These are phyloP conservation scores for Macrobrachium rosenbergii DNA, from an alignment of 1,140 invertebrate species.

Conservation along the genomic window DNA sequence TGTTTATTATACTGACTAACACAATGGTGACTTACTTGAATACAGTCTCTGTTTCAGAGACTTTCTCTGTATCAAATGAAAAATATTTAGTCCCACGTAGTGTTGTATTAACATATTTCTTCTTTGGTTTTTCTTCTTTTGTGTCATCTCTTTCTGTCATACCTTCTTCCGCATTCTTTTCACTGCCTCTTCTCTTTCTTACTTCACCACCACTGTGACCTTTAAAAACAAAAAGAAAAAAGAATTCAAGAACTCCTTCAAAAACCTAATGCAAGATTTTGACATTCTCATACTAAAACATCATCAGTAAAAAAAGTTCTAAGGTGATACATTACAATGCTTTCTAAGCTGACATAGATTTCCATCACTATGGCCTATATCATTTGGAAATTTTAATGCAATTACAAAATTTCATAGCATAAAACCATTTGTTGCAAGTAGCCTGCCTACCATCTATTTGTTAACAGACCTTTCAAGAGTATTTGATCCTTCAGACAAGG, in stretches of 20 bases:
- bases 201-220: slow-evolving; percentile 12
- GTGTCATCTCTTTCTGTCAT: slow-evolving; percentile 48
- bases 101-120: slow-evolving; percentile 44
- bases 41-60: slow-evolving; percentile 35
- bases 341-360: too few species aligned
- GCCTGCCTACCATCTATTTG: too few species aligned
- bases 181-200: slow-evolving; percentile 41
- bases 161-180: slow-evolving; percentile 46
- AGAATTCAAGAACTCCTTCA: too few species aligned
- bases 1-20: too few species aligned
- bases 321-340: too few species aligned
- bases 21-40: slow-evolving; percentile 38
- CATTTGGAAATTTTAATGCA: too few species aligned
- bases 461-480: too few species aligned
- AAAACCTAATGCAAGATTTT: not conserved
- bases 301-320: too few species aligned
- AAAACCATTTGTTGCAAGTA: too few species aligned
- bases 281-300: not conserved
- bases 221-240: not conserved
- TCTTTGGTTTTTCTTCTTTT: slow-evolving; percentile 43
- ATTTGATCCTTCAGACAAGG: too few species aligned
- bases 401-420: too few species aligned
- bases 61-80: slow-evolving; percentile 44
- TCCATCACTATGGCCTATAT: too few species aligned
- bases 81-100: slow-evolving; percentile 53